Evolutionary conservation across 2,888 invertebrate genomes (phyloP).

Genomic region (Trypoxylon attenuatum): DNA sequence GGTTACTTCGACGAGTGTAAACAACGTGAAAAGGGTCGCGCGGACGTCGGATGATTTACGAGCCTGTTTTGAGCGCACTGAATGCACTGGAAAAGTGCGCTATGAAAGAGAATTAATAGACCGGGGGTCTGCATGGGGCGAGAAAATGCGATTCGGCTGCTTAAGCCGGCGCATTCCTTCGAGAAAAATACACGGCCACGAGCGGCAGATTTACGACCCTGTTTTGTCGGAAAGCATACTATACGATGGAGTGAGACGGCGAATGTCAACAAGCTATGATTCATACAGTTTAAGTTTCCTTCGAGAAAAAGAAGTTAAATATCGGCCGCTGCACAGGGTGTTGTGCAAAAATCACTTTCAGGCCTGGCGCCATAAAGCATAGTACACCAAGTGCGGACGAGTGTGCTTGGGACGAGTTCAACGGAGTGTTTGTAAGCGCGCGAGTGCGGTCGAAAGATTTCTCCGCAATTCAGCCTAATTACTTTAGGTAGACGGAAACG

Average conservation of each 20-base stretch:
- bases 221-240: constrained; percentile 40
- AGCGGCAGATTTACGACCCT: constrained; percentile 49
- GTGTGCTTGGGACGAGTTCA: background rate
- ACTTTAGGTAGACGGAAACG: background rate
- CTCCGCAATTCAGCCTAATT: background rate
- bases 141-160: constrained; percentile 4
- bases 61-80: background rate
- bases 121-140: background rate
- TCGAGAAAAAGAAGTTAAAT: background rate
- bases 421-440: background rate
- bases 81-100: background rate
- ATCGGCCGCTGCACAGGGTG: too few relatives aligned
- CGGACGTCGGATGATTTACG: background rate
- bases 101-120: background rate
- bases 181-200: background rate
- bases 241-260: background rate
- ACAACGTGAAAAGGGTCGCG: background rate
- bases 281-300: background rate
- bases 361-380: too few relatives aligned
- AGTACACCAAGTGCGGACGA: too few relatives aligned
- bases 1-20: too few relatives aligned
- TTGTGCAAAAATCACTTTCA: too few relatives aligned
- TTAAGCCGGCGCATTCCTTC: background rate
- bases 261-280: constrained; percentile 18
- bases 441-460: background rate